Evolutionary conservation across 1,140 invertebrate genomes (phyloP).

Genomic region (Potamilus streckersoni): DNA sequence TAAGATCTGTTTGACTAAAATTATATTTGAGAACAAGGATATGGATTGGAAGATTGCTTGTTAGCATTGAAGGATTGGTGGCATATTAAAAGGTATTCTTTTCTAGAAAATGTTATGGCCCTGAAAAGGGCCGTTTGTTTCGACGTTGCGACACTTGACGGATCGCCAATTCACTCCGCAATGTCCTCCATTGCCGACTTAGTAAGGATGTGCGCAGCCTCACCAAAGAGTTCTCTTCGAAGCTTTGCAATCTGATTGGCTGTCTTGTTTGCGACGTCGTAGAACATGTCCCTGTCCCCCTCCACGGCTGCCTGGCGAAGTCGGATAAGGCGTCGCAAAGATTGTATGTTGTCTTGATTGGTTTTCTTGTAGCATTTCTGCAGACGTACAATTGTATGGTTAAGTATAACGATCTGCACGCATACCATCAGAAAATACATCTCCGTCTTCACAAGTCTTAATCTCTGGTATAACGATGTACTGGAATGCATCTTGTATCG

Average conservation of each 20-base stretch:
- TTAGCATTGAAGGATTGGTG: too few relatives aligned
- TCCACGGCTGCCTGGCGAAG: slow-evolving; percentile 38
- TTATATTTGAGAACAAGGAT: too few relatives aligned
- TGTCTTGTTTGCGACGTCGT: too few relatives aligned
- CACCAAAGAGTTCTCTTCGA: slow-evolving; percentile 18
- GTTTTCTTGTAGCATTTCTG: slow-evolving; percentile 30
- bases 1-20: too few relatives aligned
- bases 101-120: slow-evolving; percentile 11
- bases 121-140: slow-evolving; percentile 14
- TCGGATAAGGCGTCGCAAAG: slow-evolving; percentile 36
- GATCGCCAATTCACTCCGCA: background rate
- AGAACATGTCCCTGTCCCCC: slow-evolving; percentile 29
- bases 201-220: slow-evolving; percentile 9
- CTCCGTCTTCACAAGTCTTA: too few relatives aligned
- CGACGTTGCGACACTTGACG: background rate
- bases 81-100: background rate
- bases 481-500: too few relatives aligned
- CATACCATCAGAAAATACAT: slow-evolving; percentile 32
- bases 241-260: too few relatives aligned
- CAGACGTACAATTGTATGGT: slow-evolving; percentile 24
- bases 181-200: slow-evolving; percentile 6
- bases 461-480: too few relatives aligned
- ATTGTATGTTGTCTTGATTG: slow-evolving; percentile 22
- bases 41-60: too few relatives aligned
- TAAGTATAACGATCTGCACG: slow-evolving; percentile 34